A percentile compares a stretch with the other conserved stretches of the same genome.
Evolutionary conservation across 2,113 vertebrate species (phyloP).

Genomic region (Lampris incognitus): DNA sequence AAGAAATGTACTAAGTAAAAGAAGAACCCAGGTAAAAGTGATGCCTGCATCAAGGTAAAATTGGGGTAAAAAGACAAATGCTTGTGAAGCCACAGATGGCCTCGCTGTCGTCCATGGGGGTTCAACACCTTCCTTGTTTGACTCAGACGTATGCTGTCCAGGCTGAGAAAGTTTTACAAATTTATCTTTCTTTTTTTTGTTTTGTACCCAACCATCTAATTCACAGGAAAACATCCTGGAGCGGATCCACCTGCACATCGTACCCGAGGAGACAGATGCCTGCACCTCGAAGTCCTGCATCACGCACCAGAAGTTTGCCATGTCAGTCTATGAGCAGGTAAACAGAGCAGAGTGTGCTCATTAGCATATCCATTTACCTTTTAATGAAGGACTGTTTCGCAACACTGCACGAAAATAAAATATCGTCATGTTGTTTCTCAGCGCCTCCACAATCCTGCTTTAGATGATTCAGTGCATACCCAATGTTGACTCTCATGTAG

Average conservation of each 20-base stretch:
- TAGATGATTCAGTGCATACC: neutral
- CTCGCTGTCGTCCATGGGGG: too few relatives aligned
- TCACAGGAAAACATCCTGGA: conserved; percentile 94
- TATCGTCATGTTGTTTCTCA: neutral
- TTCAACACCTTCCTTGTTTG: too few relatives aligned
- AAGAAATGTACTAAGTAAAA: too few relatives aligned
- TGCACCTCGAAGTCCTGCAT: conserved; percentile 97
- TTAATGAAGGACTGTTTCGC: neutral
- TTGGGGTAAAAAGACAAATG: too few relatives aligned
- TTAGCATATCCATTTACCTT: neutral
- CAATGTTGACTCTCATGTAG: conserved; percentile 11
- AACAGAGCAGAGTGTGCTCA: conserved; percentile 14
- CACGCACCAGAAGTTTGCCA: conserved; percentile 98
- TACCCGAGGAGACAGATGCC: conserved; percentile 90
- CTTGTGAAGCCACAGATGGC: too few relatives aligned
- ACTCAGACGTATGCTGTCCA: too few relatives aligned
- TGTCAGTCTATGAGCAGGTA: conserved; percentile 98
- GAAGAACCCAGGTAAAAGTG: too few relatives aligned
- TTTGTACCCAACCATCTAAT: conserved; percentile 5
- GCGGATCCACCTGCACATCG: conserved; percentile 95
- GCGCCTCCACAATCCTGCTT: too few relatives aligned
- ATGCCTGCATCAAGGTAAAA: too few relatives aligned
- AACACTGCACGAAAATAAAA: neutral
- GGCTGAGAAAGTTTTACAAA: too few relatives aligned
- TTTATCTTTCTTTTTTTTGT: neutral